A percentile compares a stretch with the other conserved stretches of the same genome.
Evolutionary conservation across 2,888 invertebrate genomes (phyloP).

Genomic region (Rotaria magnacalcarata): DNA sequence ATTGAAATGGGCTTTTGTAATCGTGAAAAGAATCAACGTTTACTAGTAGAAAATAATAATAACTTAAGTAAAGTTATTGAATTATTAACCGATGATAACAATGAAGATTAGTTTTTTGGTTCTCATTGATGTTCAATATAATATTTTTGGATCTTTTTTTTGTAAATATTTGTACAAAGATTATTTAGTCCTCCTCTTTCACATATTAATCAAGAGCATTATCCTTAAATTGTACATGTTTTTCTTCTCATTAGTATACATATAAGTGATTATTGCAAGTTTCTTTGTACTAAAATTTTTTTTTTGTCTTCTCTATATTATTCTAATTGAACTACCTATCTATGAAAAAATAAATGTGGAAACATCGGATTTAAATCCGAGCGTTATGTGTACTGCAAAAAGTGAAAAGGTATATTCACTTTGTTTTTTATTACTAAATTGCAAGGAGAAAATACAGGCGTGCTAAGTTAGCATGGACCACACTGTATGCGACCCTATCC

Average conservation of each 20-base stretch:
- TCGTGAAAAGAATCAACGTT: conserved; percentile 51
- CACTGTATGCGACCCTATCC: too few species aligned
- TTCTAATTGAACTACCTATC: neutral
- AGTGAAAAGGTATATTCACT: too few species aligned
- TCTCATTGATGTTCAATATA: neutral
- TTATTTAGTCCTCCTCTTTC: neutral
- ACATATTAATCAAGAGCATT: neutral
- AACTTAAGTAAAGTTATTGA: neutral
- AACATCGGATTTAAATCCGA: too few species aligned
- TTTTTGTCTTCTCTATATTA: neutral
- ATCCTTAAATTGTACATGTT: neutral
- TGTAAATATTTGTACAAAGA: neutral
- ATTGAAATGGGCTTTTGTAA: conserved; percentile 58
- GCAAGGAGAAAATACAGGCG: too few species aligned
- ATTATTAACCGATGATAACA: neutral
- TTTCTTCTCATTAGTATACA: neutral
- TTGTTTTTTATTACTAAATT: too few species aligned
- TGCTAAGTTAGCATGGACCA: too few species aligned
- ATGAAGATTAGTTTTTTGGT: neutral
- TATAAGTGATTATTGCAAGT: neutral
- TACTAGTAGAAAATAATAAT: conserved; percentile 52
- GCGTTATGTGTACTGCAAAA: too few species aligned
- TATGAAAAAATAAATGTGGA: too few species aligned
- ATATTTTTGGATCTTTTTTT: neutral
- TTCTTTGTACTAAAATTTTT: neutral